Evolutionary conservation across 2,888 invertebrate genomes (phyloP), one percentile per base, ranked within the genome.

Genomic region (Thymelicus sylvestris): DNA sequence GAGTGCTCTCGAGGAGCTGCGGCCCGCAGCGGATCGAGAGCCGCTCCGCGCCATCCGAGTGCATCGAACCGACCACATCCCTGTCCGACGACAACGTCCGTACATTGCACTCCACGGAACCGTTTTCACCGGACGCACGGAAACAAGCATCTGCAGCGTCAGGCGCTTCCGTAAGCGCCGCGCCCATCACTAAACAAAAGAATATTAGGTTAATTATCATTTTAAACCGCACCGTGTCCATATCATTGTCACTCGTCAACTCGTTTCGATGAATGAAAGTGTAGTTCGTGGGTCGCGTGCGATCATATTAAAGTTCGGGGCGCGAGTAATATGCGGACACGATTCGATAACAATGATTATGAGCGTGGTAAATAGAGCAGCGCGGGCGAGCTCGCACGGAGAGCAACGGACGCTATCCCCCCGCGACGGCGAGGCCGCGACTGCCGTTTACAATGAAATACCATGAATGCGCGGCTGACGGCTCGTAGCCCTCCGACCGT

Each of bases 1-100:
- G 91, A 72, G 96, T 95, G 93, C 97, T 97, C 94, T 97, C 97
- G 72, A 82, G 80, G 71, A 82, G 84, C 72, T 83, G 83, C 79
- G 88, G 82, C 86, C 95, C 96, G 92, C 98, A 98, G 77, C 95
- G 95, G 78, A 98, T 95, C 78, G 95, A 95, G 77, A 98, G 94
- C 81, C 95, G 95, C 78, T 96, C 95, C 76, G 97, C 96, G 74
- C 97, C 96, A 85, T 97, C 97, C 83, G 88, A 86, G 82, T 96
- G 91, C 84, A 95, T 92, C 89, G 92, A 88, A 88, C 95, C 95
- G 83, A 95, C 93, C 82, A 95, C 96, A 77, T 96, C 95, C 75
- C 95, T 95, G 82, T 95, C 95, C 72, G 96, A 95, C 82, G 97
- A 96, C 85, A 97, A 94, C 78, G 96, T 95, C 79, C 96, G 95